Percentiles rank a stretch among this genome's conserved stretches.
Evolutionary conservation across 2,888 invertebrate genomes (phyloP).

Genomic region (Diaperis boleti): DNA sequence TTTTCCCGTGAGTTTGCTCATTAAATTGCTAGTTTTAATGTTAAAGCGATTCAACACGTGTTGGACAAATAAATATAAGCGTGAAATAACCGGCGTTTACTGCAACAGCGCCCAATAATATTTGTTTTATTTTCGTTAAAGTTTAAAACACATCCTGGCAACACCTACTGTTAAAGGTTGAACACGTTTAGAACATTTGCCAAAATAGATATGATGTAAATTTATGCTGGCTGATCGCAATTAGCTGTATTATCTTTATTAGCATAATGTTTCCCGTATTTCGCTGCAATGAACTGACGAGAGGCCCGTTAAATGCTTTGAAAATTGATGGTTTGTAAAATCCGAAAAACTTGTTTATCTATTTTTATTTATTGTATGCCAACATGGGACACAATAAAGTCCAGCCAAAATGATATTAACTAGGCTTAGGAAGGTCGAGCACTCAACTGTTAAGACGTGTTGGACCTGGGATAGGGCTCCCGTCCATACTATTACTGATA

Average conservation of each 20-base stretch:
- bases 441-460: no score
- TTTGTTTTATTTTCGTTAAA: conserved; percentile 23
- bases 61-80: conserved; percentile 10
- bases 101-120: conserved; percentile 5
- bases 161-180: conserved; percentile 41
- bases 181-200: conserved; percentile 39
- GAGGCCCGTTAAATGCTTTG: no score
- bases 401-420: no score
- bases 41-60: not conserved
- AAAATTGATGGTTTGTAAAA: no score
- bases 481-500: no score
- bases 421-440: no score
- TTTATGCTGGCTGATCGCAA: conserved; percentile 26
- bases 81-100: not conserved
- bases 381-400: no score
- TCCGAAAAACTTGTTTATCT: no score
- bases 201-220: conserved; percentile 47
- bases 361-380: no score
- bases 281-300: conserved; percentile 15
- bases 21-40: not conserved
- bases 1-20: not conserved
- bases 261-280: conserved; percentile 28
- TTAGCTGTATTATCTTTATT: conserved; percentile 36
- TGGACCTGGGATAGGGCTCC: no score
- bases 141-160: conserved; percentile 40